These are phyloP conservation scores for Campylomormyrus tamandua DNA, from an alignment of 2,113 vertebrate genomes.

Conservation along the genomic window DNA sequence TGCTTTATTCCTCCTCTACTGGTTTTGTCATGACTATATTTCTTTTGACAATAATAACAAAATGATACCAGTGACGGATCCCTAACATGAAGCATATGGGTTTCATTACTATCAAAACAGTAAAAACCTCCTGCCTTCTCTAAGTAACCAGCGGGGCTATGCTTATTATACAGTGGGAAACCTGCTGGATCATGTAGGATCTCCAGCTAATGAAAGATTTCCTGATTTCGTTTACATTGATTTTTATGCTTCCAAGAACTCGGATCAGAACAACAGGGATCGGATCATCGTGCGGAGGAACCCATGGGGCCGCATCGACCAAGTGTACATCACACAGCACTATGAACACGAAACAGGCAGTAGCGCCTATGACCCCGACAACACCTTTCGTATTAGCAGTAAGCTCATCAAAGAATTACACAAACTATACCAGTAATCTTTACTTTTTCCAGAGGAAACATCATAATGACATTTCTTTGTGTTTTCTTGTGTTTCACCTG, in stretches of 20 bases:
- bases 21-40: constrained; percentile 30
- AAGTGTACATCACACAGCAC: constrained; percentile 29
- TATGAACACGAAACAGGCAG: background rate
- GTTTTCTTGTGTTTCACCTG: background rate
- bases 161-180: constrained; percentile 30
- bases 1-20: constrained; percentile 31
- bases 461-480: background rate
- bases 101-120: constrained; percentile 25
- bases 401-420: background rate
- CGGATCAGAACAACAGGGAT: constrained; percentile 26
- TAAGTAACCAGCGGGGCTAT: background rate
- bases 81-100: background rate
- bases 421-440: background rate
- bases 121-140: background rate
- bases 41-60: background rate
- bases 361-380: background rate
- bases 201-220: background rate
- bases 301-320: background rate
- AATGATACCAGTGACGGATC: background rate
- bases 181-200: background rate
- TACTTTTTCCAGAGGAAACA: background rate
- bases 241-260: background rate
- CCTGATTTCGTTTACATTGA: background rate
- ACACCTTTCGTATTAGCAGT: constrained; percentile 14
- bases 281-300: constrained; percentile 23